Evolutionary conservation across 1,140 invertebrate genomes (phyloP), one percentile per base, ranked within the genome.

Genomic region (Zophobas morio): DNA sequence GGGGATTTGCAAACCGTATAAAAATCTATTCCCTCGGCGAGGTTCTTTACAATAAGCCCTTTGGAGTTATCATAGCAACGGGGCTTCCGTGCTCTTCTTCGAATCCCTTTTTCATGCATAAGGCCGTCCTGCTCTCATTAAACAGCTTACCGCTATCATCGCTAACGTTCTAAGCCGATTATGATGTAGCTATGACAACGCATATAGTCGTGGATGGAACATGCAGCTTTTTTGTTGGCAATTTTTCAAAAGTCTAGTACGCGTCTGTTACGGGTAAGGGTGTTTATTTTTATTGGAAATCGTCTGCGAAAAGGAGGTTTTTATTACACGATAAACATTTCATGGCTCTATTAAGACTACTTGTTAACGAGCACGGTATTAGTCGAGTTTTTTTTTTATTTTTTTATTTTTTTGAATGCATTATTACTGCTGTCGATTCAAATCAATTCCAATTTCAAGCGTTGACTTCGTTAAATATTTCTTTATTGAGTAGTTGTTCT

Each of bases 131-230:
- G 4, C 76, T 78, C 71, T 78, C 76, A 78, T 78, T 78, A 78
- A 78, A 78, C 70, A 78, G 76, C 76, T 78, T 78, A 74, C 42
- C 56, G 70, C 76, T 78, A 78, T 78, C 76, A 78, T 66, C 70
- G 76, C 42, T 66, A 78, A 78, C 70, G 56, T 39, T 60, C 56
- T 78, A 78, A 78, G 76, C 76, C 70, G 76, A 73, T 78, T 78
- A 78, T 53, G 56, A 40, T 72, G 76, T 78, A 56, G 57, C 76
- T 78, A 78, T 78, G 76, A 71, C 49, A 63, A 60, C 76, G 60
- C 60, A 66, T 66, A 46, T 66, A 66, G 56, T 2, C 36, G 8
- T 60, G n/a, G 56, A 5, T 8, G 56, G 35, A 36, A 60, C 56
- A 8, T 37, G 2, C 35, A 35, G 5, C 36, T 36, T 39, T 60